These are phyloP conservation scores for Esox niger DNA, from an alignment of 2,113 vertebrate species.

Conservation along the genomic window DNA sequence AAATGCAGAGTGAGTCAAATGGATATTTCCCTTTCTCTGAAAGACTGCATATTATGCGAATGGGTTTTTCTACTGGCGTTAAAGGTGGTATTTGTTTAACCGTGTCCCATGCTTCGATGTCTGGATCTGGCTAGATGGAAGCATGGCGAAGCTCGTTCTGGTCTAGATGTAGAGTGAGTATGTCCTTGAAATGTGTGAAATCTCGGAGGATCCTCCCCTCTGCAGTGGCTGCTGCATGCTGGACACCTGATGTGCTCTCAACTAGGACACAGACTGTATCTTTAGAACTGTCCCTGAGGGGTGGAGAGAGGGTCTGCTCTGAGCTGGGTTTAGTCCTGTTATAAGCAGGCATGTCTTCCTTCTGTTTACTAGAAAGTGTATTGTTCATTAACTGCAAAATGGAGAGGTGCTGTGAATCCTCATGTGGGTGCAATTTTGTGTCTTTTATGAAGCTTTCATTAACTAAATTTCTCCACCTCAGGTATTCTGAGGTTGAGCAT, in stretches of 20 bases:
- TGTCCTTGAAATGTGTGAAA: slow-evolving; percentile 51
- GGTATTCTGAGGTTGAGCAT: not conserved
- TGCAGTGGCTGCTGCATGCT: slow-evolving; percentile 65
- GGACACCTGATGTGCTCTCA: slow-evolving; percentile 57
- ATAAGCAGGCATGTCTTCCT: slow-evolving; percentile 4
- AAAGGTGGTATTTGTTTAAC: too few species aligned
- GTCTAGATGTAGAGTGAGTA: slow-evolving; percentile 26
- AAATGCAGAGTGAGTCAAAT: too few species aligned
- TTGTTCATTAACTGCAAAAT: slow-evolving; percentile 1
- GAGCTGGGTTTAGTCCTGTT: slow-evolving; percentile 16
- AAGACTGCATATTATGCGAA: too few species aligned
- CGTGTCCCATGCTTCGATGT: too few species aligned
- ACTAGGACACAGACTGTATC: slow-evolving; percentile 54
- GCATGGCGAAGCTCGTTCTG: slow-evolving; percentile 5
- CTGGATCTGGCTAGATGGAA: too few species aligned
- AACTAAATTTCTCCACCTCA: not conserved
- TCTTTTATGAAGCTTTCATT: not conserved
- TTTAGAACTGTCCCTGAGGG: slow-evolving; percentile 40
- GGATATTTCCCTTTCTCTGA: too few species aligned
- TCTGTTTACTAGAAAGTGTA: not conserved
- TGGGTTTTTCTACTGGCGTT: too few species aligned
- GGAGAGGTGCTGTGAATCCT: not conserved
- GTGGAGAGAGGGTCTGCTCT: slow-evolving; percentile 20
- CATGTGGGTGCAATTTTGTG: not conserved
- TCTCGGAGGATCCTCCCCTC: slow-evolving; percentile 58